These are phyloP conservation scores for Clarias gariepinus DNA, from an alignment of 2,113 vertebrate genomes.

Conservation along the genomic window DNA sequence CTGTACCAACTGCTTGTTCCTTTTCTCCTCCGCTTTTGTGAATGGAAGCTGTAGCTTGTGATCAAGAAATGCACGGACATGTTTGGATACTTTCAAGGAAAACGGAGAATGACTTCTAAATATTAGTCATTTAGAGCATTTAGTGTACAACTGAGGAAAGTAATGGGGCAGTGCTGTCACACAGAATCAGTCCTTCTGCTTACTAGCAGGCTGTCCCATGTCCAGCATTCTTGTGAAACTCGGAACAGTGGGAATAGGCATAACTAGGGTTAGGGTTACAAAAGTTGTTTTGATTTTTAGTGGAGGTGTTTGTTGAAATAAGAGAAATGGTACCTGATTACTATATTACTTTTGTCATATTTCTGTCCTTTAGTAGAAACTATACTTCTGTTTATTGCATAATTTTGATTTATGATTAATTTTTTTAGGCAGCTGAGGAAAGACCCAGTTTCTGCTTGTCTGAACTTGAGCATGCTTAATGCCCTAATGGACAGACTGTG, in stretches of 20 bases:
- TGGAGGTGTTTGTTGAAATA: background rate
- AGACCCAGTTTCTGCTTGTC: background rate
- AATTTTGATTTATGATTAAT: background rate
- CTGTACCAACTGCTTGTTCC: background rate
- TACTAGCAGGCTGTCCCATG: background rate
- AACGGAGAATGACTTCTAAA: background rate
- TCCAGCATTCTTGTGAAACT: slow-evolving; percentile 13
- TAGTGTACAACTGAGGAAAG: background rate
- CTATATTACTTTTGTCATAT: background rate
- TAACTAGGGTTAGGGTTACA: background rate
- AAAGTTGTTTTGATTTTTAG: slow-evolving; percentile 25
- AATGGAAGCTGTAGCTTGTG: background rate
- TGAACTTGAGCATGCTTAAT: background rate
- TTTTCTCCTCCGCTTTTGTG: background rate
- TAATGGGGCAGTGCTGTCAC: background rate
- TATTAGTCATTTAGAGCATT: background rate
- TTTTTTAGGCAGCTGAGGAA: background rate
- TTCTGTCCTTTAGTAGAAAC: background rate
- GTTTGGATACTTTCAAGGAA: background rate
- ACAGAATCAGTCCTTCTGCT: background rate
- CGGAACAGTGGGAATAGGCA: slow-evolving; percentile 3
- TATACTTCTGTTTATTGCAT: background rate
- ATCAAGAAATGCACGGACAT: background rate
- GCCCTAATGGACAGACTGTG: background rate
- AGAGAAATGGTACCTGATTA: background rate